Evolutionary conservation across 2,113 vertebrate species (phyloP).

Genomic region (Prionailurus viverrinus): DNA sequence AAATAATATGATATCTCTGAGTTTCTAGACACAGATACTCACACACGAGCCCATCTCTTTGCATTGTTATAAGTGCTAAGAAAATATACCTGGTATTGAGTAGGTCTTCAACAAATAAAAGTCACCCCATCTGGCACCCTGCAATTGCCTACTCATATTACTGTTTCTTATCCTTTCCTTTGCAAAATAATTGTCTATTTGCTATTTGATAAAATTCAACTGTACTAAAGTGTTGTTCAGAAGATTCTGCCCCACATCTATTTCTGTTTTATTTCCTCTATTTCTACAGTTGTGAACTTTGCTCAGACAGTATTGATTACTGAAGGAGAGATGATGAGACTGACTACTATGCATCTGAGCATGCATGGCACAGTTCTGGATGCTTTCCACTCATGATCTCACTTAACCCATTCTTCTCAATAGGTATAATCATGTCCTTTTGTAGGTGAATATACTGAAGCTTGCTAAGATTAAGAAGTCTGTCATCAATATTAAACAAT

Average conservation of each 20-base stretch:
- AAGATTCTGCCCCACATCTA: not conserved
- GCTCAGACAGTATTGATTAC: not conserved
- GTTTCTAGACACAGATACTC: not conserved
- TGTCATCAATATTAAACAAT: not conserved
- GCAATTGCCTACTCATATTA: not conserved
- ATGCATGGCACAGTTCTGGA: rapidly evolving
- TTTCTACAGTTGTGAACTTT: not conserved
- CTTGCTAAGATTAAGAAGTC: not conserved
- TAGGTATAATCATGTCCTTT: not conserved
- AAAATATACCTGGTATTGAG: not conserved
- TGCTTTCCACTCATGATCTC: no score
- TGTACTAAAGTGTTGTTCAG: not conserved
- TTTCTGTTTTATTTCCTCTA: not conserved
- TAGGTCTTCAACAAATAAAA: not conserved
- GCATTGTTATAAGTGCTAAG: not conserved
- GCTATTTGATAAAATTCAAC: not conserved
- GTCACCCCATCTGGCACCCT: not conserved
- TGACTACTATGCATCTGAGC: not conserved
- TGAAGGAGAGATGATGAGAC: not conserved
- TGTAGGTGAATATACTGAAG: not conserved
- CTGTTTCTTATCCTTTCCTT: not conserved
- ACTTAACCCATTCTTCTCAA: not conserved
- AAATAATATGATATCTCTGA: not conserved
- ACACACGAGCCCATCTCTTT: rapidly evolving
- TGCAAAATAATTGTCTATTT: not conserved